phyloP scores from a whole-genome alignment of 1,140 invertebrate genomes.

The Dreissena polymorpha region DNA sequence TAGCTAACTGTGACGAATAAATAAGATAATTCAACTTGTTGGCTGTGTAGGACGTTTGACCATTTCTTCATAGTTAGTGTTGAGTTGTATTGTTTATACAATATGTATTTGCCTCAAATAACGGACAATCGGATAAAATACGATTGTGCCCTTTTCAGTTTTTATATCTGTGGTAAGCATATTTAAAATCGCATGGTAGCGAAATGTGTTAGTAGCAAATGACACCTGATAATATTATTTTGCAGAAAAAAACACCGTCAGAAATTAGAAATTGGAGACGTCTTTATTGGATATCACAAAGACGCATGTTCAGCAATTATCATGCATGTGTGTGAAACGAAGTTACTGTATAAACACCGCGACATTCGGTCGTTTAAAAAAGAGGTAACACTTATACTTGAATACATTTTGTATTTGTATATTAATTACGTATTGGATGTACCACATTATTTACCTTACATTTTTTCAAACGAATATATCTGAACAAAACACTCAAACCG shows the following conservation, averaged over 20 bases:
- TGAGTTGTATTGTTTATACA: neutral
- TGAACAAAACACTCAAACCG: neutral
- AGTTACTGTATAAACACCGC: neutral
- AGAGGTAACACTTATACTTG: neutral
- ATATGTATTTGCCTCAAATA: neutral
- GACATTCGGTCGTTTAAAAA: neutral
- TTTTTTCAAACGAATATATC: neutral
- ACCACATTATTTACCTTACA: neutral
- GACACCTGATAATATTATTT: neutral
- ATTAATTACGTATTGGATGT: neutral
- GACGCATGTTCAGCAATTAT: conserved; percentile 71
- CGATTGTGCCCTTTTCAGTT: neutral
- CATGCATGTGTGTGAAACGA: conserved; percentile 51
- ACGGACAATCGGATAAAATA: neutral
- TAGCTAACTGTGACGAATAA: too few relatives aligned
- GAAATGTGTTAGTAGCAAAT: neutral
- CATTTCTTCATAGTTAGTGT: too few relatives aligned
- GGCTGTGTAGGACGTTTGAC: too few relatives aligned
- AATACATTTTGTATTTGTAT: too few relatives aligned
- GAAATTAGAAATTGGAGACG: conserved; percentile 53
- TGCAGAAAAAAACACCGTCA: neutral
- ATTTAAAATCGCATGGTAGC: neutral
- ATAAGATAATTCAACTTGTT: too few relatives aligned
- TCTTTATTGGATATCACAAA: conserved; percentile 72
- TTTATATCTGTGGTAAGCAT: neutral